Evolutionary conservation across 2,888 invertebrate species (phyloP).

Genomic region (Melikaiella ostensackeni): DNA sequence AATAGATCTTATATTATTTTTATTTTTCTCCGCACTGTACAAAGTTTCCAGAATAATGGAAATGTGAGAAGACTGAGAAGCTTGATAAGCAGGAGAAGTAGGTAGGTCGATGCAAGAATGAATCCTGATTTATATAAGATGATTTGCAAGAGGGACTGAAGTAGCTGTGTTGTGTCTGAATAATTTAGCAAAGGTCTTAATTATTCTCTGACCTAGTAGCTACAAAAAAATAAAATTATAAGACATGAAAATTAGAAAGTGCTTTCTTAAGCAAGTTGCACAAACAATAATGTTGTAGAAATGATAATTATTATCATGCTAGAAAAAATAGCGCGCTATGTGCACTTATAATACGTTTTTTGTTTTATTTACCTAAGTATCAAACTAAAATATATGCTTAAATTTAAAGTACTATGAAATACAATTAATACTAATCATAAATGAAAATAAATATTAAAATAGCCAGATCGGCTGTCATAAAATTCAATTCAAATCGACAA

Average conservation of each 20-base stretch:
- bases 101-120: conserved; percentile 1
- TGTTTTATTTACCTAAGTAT: too few species aligned
- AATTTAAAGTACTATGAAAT: too few species aligned
- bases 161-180: not conserved
- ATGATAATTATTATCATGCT: not conserved
- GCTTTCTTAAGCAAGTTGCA: not conserved
- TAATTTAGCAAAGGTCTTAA: not conserved
- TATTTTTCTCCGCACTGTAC: not conserved
- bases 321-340: too few species aligned
- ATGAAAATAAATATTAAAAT: too few species aligned
- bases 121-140: conserved; percentile 3
- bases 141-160: not conserved
- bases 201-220: not conserved
- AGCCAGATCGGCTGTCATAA: too few species aligned
- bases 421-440: too few species aligned
- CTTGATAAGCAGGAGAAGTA: conserved; percentile 6
- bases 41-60: conserved; percentile 61
- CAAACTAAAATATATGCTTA: too few species aligned
- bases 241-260: not conserved
- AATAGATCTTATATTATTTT: conserved; percentile 33
- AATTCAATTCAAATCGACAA: too few species aligned
- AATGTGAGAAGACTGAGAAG: conserved; percentile 59
- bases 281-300: not conserved
- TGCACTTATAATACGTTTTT: too few species aligned
- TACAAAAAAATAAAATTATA: not conserved